Conservation (phyloP, 2,113 vertebrate genomes). For the Stegostoma tigrinum region DNA sequence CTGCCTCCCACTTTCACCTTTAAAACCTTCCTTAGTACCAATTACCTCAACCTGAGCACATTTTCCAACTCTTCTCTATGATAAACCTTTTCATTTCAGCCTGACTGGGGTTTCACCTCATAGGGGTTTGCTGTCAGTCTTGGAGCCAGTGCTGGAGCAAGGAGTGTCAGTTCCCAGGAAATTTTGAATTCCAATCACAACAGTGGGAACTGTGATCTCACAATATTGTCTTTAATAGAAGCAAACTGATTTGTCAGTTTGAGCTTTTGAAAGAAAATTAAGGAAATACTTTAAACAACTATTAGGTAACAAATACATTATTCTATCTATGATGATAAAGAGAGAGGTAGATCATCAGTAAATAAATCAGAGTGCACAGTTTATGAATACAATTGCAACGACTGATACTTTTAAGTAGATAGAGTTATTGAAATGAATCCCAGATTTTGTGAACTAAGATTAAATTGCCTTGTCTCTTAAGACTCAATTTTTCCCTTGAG, state of each 20-base stretch:
- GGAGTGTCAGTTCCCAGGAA: background rate
- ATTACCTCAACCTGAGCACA: background rate
- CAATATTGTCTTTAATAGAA: background rate
- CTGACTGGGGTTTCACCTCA: background rate
- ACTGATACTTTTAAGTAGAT: constrained; percentile 20
- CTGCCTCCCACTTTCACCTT: background rate
- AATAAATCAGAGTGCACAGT: background rate
- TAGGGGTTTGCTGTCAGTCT: background rate
- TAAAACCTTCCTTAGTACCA: background rate
- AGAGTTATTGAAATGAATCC: constrained; percentile 26
- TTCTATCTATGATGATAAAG: constrained; percentile 25
- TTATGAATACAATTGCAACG: background rate
- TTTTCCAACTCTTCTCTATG: background rate
- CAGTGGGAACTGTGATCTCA: background rate
- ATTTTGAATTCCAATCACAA: background rate
- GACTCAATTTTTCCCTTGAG: constrained; percentile 37
- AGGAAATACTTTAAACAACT: background rate
- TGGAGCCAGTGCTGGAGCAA: background rate
- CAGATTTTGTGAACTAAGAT: constrained; percentile 27
- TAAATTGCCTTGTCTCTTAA: constrained; percentile 36
- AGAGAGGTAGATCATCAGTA: constrained; percentile 8
- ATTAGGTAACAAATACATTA: background rate
- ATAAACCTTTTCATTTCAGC: background rate
- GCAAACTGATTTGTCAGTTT: background rate
- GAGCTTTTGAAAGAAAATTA: background rate